Base-by-base conservation (phyloP, 2,797 vertebrate species). In the Naso thynnoides region DNA sequence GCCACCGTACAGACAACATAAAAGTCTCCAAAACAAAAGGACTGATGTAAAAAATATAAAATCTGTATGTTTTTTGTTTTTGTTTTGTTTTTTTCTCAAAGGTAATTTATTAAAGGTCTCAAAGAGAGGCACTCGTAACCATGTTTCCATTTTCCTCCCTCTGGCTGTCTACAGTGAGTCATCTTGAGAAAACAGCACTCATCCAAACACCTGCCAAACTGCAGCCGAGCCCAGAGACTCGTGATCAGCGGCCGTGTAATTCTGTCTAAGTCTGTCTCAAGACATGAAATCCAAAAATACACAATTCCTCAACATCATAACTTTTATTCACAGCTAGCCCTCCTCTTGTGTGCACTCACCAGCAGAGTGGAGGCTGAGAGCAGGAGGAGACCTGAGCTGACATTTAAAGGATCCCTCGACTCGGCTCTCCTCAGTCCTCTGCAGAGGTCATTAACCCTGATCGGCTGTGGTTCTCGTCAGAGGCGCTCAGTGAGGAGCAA, bases 401-500 rank as follows among this genome's bases (percentile, higher is more conserved):
- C 45, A 24, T 85, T 83, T 78, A 70, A 82, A 83, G 79, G 81
- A 88, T 85, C 85, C 85, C 72, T 82, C 4, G 13, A 26, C 73
- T 66, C 57, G 21, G 23, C 83, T 82, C 62, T 87, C 68, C n/a
- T 63, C 75, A 54, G 61, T 67, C 78, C 61, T 91, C 93, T 93
- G 92, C 84, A 86, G 84, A 89, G 89, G 29, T 11, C 87, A 91
- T 94, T 86, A 92, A 71, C 57, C 71, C 62, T 19, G 59, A 88
- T 93, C 89, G 86, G 86, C 91, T 94, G 92, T 10, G 59, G 42
- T 92, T 91, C 89, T 91, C 92, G 92, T 94, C 89, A 89, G 70
- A 83, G 47, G 38, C 72, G n/a, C 76, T 76, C 76, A 27, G 78
- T n/a, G 59, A 81, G 52, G 61, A 76, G 82, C 86, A 87, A 90